Conservation (phyloP, 2,113 vertebrate species). For the Alethe castanea region DNA sequence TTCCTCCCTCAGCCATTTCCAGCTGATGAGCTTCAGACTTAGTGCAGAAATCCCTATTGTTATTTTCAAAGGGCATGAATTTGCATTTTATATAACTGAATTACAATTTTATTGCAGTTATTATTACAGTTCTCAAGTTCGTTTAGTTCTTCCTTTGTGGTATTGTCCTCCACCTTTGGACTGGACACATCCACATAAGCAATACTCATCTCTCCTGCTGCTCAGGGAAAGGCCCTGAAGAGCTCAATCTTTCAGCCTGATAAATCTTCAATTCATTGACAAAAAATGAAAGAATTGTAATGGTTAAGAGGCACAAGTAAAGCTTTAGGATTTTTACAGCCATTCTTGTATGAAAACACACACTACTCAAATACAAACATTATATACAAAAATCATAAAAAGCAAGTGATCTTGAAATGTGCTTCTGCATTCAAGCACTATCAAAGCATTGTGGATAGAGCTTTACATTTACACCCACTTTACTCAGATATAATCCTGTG, state of each 20-base stretch:
- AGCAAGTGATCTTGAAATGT: neutral
- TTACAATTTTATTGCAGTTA: neutral
- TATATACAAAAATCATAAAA: neutral
- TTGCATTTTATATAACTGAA: neutral
- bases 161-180: neutral
- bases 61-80: constrained; percentile 5
- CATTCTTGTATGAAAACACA: neutral
- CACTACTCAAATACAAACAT: neutral
- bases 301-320: neutral
- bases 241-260: neutral
- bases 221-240: neutral
- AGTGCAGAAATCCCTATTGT: neutral
- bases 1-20: neutral
- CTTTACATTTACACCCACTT: neutral
- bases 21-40: neutral
- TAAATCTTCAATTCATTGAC: neutral
- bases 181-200: neutral
- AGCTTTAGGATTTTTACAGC: neutral
- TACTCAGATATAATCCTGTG: neutral
- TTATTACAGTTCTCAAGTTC: neutral
- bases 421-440: neutral
- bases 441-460: neutral
- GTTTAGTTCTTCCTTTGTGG: neutral
- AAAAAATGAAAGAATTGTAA: neutral
- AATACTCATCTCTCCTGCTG: neutral